phyloP scores from a whole-genome alignment of 1,140 invertebrate species.

The Pissodes strobi region DNA sequence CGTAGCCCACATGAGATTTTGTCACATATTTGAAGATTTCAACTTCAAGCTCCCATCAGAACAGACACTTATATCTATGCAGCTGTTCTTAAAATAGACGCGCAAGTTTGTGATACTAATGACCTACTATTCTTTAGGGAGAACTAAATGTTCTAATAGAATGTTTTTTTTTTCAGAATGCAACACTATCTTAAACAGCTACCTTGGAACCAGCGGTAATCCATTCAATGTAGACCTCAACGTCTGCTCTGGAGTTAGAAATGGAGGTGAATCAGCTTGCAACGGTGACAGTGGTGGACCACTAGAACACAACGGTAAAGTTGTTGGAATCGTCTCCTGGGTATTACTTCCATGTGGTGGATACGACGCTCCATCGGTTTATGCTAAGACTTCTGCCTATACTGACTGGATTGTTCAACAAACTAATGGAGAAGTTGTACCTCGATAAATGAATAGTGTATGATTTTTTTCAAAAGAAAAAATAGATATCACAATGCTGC shows the following conservation, averaged over 20 bases:
- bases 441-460: no score
- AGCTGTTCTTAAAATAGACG: not conserved
- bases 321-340: constrained; percentile 78
- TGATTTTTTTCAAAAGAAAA: no score
- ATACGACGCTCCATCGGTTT: constrained; percentile 68
- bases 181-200: constrained; percentile 41
- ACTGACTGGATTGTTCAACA: constrained; percentile 13
- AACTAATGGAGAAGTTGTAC: constrained; percentile 19
- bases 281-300: constrained; percentile 27
- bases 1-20: no score
- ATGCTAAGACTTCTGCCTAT: constrained; percentile 64
- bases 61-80: no score
- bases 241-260: constrained; percentile 16
- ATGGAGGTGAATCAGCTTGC: constrained; percentile 20
- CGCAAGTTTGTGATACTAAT: no score
- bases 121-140: no score
- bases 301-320: constrained; percentile 39
- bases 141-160: no score
- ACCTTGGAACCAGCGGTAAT: not conserved
- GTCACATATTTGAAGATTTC: no score
- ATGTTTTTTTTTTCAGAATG: constrained; percentile 39
- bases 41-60: no score
- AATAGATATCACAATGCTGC: no score
- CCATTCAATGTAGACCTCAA: constrained; percentile 49
- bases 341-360: constrained; percentile 71